These are phyloP conservation scores for Tetranychus truncatus DNA, from an alignment of 2,888 invertebrate genomes.

Conservation along the genomic window DNA sequence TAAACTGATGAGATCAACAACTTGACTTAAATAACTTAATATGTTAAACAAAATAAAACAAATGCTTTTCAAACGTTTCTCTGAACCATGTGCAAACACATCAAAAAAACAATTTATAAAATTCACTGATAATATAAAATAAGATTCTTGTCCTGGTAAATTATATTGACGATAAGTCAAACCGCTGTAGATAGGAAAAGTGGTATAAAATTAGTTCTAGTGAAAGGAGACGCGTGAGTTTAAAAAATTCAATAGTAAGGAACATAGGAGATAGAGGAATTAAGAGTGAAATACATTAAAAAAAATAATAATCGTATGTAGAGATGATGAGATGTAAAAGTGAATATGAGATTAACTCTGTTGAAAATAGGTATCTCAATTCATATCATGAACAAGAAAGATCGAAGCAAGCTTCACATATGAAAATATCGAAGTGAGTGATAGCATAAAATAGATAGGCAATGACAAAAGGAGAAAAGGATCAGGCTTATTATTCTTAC, in stretches of 20 bases:
- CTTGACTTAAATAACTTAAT: not conserved
- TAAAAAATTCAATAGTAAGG: not conserved
- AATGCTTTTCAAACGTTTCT: not conserved
- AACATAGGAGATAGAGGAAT: not conserved
- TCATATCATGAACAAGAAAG: too few relatives aligned
- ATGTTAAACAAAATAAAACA: not conserved
- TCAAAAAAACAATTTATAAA: not conserved
- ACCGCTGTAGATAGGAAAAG: not conserved
- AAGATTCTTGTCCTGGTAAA: not conserved
- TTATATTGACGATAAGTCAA: not conserved
- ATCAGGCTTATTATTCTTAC: constrained; percentile 38
- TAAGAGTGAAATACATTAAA: not conserved
- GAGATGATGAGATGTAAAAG: too few relatives aligned
- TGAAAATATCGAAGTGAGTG: too few relatives aligned
- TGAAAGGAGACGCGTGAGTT: not conserved
- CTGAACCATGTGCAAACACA: not conserved
- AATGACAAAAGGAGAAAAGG: not conserved
- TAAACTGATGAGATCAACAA: not conserved
- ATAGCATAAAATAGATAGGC: too few relatives aligned
- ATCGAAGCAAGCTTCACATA: too few relatives aligned
- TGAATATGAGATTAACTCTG: too few relatives aligned
- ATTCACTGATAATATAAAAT: not conserved
- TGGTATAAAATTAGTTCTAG: not conserved
- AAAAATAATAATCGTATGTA: too few relatives aligned
- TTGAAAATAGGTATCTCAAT: too few relatives aligned